Evolutionary conservation across 2,797 vertebrate genomes (phyloP).

Genomic region (Hypotaenidia philippensis): DNA sequence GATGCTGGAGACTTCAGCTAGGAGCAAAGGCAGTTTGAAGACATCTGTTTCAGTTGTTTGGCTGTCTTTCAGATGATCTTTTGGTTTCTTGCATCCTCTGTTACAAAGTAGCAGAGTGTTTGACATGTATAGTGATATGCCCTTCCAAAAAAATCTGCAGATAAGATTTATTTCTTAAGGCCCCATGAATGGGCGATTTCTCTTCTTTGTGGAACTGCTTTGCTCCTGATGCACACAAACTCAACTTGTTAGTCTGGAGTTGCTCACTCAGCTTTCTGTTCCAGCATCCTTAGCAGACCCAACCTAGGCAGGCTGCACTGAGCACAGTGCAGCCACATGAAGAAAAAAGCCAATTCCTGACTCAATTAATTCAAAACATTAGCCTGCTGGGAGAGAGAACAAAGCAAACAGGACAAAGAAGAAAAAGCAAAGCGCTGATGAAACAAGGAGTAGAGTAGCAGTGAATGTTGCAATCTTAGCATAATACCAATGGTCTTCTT

Average conservation of each 20-base stretch:
- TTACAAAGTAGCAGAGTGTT: neutral
- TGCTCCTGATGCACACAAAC: neutral
- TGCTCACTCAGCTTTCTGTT: neutral
- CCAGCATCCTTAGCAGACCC: neutral
- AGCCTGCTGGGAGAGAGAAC: fast-evolving
- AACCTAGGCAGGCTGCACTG: neutral
- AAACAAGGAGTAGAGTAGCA: neutral
- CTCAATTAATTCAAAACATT: neutral
- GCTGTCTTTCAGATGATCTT: neutral
- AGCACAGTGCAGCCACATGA: neutral
- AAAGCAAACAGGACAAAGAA: neutral
- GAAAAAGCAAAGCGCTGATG: neutral
- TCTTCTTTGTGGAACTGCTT: neutral
- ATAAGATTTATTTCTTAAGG: neutral
- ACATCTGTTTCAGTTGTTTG: neutral
- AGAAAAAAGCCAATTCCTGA: neutral
- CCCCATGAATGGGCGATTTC: fast-evolving
- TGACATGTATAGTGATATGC: neutral
- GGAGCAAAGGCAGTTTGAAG: neutral
- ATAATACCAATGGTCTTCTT: neutral
- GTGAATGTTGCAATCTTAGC: neutral
- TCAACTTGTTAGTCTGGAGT: neutral
- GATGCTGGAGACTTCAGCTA: neutral
- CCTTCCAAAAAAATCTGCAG: neutral
- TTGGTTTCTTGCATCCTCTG: neutral